Base-by-base conservation (phyloP, 2,888 invertebrate genomes). In the Pandemis heparana region DNA sequence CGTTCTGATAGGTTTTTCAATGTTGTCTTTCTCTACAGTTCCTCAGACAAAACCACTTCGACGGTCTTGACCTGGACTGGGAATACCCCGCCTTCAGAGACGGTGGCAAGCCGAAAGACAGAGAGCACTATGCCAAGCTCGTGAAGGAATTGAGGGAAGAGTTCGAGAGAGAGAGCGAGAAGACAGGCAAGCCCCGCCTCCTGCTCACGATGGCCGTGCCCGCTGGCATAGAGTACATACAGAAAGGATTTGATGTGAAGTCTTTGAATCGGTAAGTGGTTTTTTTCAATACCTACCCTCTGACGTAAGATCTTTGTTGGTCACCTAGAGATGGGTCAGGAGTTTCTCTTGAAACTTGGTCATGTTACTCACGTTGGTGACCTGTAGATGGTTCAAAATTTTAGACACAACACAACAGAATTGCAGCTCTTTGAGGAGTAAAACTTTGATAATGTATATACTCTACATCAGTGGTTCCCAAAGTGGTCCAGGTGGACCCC, bases 21-120 rank as follows among this genome's bases (percentile, higher is more conserved):
- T 32, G 23, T 46, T 48, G 5, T 53, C 53, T 67, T 75, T 23
- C n/a, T 74, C 68, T 48, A 56, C 87, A 95, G 90, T 98, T 98
- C 91, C 95, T 98, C 79, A 95, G 98, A 80, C 97, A 98, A 87
- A 98, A 98, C 91, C 97, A 98, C 86, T 99, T 99, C 85, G 98
- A 99, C 89, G 98, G 98, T 1, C 94, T 99, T 51, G 98, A 99
- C 90, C 95, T 98, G 80, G 98, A 98, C 89, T 98, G 98, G 98
- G 98, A 97, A 84, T 97, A 97, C 89, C 97, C 97, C 0, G 96
- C 97, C 3, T 97, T 97, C 89, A 92, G 98, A 59, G 97, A 98
- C 86, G 97, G 97, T 46, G 96, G 96, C 75, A 97, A 97, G 81
- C 95, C 97, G 0, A 96, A 97, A 18, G 98, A 98, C 89, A 96